phyloP scores from a whole-genome alignment of 2,888 invertebrate genomes.

The Hydrotaea diabolus region DNA sequence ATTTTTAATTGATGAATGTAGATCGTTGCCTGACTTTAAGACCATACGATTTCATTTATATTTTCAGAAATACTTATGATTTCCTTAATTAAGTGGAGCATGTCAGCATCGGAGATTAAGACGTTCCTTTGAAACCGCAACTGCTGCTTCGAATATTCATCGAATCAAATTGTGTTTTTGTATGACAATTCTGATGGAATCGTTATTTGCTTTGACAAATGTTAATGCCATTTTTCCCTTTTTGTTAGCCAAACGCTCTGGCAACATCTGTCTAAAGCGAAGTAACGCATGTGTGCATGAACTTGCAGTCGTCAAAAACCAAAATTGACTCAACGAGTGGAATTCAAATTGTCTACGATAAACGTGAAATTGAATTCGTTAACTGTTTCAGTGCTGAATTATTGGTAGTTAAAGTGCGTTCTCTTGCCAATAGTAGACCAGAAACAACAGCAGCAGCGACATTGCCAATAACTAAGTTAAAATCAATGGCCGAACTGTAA shows the following conservation, averaged over 20 bases:
- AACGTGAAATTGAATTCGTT: slow-evolving; percentile 13
- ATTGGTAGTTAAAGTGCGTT: slow-evolving; percentile 15
- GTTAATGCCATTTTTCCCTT: slow-evolving; percentile 10
- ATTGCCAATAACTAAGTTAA: not conserved
- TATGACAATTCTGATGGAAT: slow-evolving; percentile 34
- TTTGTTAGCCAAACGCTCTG: not conserved
- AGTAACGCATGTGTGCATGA: not conserved
- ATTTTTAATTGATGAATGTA: too few species aligned
- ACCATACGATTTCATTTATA: too few species aligned
- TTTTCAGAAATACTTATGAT: too few species aligned
- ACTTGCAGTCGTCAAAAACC: not conserved
- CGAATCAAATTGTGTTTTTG: not conserved
- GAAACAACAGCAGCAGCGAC: not conserved
- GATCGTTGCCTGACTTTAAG: too few species aligned
- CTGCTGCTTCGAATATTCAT: not conserved
- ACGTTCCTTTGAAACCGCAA: not conserved
- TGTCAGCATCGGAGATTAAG: too few species aligned
- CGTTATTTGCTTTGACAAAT: slow-evolving; percentile 29
- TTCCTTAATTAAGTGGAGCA: too few species aligned
- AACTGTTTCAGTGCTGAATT: slow-evolving; percentile 22
- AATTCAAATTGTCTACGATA: not conserved
- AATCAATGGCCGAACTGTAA: slow-evolving; percentile 36
- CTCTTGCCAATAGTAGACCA: not conserved
- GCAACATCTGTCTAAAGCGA: slow-evolving; percentile 29
- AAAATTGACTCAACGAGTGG: not conserved